phyloP scores from a whole-genome alignment of 2,797 vertebrate species.

The Rhinoraja longicauda region DNA sequence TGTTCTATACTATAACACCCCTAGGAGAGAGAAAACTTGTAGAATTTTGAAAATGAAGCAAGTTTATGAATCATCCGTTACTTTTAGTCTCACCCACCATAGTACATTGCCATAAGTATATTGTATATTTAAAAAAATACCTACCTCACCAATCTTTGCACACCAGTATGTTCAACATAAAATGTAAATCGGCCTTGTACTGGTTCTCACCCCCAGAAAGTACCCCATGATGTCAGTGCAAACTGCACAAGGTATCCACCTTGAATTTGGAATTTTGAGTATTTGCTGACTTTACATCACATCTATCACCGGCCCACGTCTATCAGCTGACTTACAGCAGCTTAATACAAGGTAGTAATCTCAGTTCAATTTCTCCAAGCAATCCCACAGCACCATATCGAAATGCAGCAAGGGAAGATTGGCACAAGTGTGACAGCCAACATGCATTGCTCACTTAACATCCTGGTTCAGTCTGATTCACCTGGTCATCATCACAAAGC shows the following conservation, averaged over 20 bases:
- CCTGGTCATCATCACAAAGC: neutral
- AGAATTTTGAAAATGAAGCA: neutral
- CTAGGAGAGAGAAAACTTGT: neutral
- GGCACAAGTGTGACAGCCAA: neutral
- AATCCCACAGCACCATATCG: neutral
- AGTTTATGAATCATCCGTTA: neutral
- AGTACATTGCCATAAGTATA: neutral
- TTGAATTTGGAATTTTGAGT: slow-evolving; percentile 1
- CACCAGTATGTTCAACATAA: neutral
- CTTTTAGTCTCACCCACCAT: neutral
- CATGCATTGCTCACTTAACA: neutral
- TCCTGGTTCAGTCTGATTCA: neutral
- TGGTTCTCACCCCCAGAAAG: neutral
- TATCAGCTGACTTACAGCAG: neutral
- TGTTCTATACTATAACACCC: neutral
- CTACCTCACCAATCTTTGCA: neutral
- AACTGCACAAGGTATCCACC: neutral
- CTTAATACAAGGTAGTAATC: neutral
- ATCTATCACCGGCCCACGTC: neutral
- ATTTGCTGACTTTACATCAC: neutral
- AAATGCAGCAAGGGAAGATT: neutral
- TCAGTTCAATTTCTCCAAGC: neutral
- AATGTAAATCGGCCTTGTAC: neutral
- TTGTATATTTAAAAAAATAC: neutral
- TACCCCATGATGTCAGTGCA: neutral